Evolutionary conservation across 1,140 invertebrate species (phyloP).

Genomic region (Drosophila asahinai): DNA sequence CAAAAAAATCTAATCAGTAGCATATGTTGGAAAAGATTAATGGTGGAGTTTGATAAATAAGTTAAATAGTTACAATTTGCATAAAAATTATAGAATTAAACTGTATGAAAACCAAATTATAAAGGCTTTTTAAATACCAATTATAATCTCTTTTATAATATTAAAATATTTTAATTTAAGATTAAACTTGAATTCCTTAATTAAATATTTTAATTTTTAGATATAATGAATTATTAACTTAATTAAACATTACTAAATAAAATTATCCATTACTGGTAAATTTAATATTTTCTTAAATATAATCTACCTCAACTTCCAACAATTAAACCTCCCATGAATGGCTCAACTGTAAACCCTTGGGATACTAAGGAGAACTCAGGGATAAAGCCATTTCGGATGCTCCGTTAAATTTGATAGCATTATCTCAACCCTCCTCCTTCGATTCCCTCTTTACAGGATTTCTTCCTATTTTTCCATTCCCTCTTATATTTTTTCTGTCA

Average conservation of each 20-base stretch:
- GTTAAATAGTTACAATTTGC: neutral
- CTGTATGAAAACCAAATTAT: no score
- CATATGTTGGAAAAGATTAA: neutral
- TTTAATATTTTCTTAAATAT: no score
- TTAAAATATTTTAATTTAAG: neutral
- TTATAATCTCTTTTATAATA: no score
- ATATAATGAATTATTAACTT: no score
- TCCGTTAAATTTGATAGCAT: conserved; percentile 22
- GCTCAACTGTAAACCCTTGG: neutral
- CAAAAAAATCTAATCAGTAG: neutral
- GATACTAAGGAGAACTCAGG: neutral
- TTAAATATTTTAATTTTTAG: no score
- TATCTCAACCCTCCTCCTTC: neutral
- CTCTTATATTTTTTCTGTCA: neutral
- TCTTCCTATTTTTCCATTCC: neutral
- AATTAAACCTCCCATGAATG: neutral
- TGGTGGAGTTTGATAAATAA: neutral
- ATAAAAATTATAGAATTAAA: neutral
- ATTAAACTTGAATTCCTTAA: no score
- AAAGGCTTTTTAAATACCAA: no score
- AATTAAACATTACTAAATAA: no score
- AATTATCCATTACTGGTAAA: no score
- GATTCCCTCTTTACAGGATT: neutral
- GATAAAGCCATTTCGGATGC: conserved; percentile 16
- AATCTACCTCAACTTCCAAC: neutral